Conservation (phyloP, 1,140 invertebrate genomes). For the Drosophila insularis region DNA sequence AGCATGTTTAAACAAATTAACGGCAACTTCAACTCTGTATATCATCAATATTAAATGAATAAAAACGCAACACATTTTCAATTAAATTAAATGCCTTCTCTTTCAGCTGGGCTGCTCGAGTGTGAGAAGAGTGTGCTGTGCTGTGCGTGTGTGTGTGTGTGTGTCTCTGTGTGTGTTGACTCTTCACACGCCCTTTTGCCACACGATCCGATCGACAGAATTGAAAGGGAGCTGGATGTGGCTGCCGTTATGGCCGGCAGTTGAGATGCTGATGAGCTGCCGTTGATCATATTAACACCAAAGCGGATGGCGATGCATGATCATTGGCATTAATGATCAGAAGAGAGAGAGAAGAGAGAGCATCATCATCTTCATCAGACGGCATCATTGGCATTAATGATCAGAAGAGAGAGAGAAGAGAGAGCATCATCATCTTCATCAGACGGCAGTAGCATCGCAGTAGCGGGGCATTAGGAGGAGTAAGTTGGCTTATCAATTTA, state of each 20-base stretch:
- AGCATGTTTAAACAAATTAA: conserved; percentile 11
- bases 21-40: conserved; percentile 53
- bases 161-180: conserved; percentile 28
- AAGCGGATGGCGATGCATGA: conserved; percentile 43
- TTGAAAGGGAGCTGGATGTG: conserved; percentile 3
- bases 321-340: conserved; percentile 62
- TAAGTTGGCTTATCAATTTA: conserved; percentile 65
- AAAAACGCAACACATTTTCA: conserved; percentile 58
- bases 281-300: conserved; percentile 76
- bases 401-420: conserved; percentile 28
- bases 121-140: background rate
- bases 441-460: background rate
- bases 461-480: conserved; percentile 1
- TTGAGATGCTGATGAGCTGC: conserved; percentile 75
- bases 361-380: no score
- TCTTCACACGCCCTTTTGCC: conserved; percentile 78
- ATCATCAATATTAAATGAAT: conserved; percentile 36
- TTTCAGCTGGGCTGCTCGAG: background rate
- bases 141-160: conserved; percentile 20
- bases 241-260: conserved; percentile 20
- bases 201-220: conserved; percentile 57
- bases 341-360: conserved; percentile 11
- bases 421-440: conserved; percentile 17
- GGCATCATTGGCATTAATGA: conserved; percentile 63
- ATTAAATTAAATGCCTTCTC: conserved; percentile 60